Conservation (phyloP, 23 tunicate genomes). For the Trididemnum clinides region DNA sequence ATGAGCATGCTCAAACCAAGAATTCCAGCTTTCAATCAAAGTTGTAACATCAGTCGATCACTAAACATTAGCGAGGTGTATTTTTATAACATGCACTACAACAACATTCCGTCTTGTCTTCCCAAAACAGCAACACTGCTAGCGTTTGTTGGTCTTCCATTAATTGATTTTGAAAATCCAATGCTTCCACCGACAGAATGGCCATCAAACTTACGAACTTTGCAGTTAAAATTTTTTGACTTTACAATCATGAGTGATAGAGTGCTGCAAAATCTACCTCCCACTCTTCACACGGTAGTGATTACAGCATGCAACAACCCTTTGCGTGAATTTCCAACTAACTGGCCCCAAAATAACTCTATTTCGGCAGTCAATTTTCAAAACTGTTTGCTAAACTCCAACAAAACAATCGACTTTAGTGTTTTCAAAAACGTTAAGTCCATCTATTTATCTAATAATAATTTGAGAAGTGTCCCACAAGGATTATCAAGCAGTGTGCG, state of each 20-base stretch:
- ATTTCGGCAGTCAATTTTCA: not conserved
- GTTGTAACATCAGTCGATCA: not conserved
- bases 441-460: constrained; percentile 21
- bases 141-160: not conserved
- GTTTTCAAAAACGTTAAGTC: not conserved
- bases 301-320: not conserved
- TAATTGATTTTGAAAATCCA: constrained; percentile 6
- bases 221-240: constrained; percentile 3
- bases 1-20: not conserved
- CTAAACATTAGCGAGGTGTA: not conserved
- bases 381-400: constrained; percentile 13
- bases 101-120: constrained; percentile 27
- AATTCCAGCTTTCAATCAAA: not conserved
- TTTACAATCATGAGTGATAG: not conserved
- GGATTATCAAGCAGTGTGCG: constrained; percentile 4
- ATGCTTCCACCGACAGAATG: not conserved
- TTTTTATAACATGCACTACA: not conserved
- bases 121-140: not conserved
- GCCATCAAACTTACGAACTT: not conserved
- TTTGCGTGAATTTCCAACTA: not conserved
- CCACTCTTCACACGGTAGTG: not conserved
- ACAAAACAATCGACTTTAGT: not conserved
- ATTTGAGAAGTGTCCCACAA: not conserved
- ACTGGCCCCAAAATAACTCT: not conserved
- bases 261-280: constrained; percentile 19